Base-by-base conservation (phyloP, 2,113 vertebrate genomes). In the Cebus imitator region DNA sequence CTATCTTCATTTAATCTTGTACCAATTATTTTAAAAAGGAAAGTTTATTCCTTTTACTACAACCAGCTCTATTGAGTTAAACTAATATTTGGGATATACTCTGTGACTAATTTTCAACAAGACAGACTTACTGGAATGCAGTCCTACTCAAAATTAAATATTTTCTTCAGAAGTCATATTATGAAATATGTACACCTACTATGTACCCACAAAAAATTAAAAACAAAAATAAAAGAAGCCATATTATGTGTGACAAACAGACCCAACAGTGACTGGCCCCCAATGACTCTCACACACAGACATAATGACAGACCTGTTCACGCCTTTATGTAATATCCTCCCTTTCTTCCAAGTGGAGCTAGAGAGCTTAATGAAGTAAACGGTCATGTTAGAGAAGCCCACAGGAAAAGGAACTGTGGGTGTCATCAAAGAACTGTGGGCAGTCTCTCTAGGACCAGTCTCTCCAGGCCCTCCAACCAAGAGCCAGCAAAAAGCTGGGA, bases 1-100 rank as follows among this genome's bases (percentile, higher is more conserved):
- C 55, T 66, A 91, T 35, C 5, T 91, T 55, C 87, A 66, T 37
- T 64, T 87, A 91, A 37, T 23, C 50, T 84, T 68, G 52, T 37
- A 18, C n/a, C 43, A 80, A 37, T 73, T 45, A 94, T 20, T 61
- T 64, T 64, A 30, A 32, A 64, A 64, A 64, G 64, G 23, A 61
- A 80, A 50, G 23, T 87, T 75, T 94, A 27, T 55, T 82, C 82
- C 91, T 82, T 45, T 82, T 76, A 91, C 75, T 75, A 87, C n/a
- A 88, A 82, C 17, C 37, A 87, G 76, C 27, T 75, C 87, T 66
- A 30, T 37, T 1, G 21, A 40, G 57, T 40, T 73, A 82, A 87
- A 68, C 32, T 66, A 48, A 23, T 48, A 75, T 68, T 75, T 40
- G 25, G 40, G 30, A 25, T 57, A 18, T 87, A 75, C 43, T 75